Evolutionary conservation across 2,888 invertebrate genomes (phyloP).

Genomic region (Cylindroiulus punctatus): DNA sequence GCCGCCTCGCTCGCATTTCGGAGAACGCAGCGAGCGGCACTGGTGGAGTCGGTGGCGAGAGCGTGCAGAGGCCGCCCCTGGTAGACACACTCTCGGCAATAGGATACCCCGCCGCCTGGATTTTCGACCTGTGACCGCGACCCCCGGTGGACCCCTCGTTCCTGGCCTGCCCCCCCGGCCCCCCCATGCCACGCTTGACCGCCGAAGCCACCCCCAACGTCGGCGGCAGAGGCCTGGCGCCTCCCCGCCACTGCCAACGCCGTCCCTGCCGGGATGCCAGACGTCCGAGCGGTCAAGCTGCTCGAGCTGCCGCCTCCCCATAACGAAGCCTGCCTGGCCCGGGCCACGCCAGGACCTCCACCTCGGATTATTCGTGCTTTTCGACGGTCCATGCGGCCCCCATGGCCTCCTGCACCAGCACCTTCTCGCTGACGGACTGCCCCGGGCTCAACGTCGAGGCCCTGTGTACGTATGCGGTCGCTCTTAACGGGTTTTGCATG

Average conservation of each 20-base stretch:
- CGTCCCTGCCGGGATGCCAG: not conserved
- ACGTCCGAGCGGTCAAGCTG: not conserved
- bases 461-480: conserved; percentile 22
- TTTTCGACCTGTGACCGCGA: too few relatives aligned
- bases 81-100: not conserved
- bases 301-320: not conserved
- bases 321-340: not conserved
- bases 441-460: conserved; percentile 19
- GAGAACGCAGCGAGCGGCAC: not conserved
- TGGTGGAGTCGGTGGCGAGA: conserved; percentile 12
- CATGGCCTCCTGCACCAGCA: conserved; percentile 29
- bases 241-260: not conserved
- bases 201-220: not conserved
- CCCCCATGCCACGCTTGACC: not conserved
- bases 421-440: conserved; percentile 38
- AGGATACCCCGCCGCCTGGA: not conserved
- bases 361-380: not conserved
- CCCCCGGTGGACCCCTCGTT: not conserved
- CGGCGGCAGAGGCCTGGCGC: not conserved
- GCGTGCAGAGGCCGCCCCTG: conserved; percentile 8
- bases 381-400: too few relatives aligned
- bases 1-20: conserved; percentile 33
- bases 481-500: not conserved
- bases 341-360: not conserved
- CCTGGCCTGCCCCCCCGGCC: not conserved